A percentile compares a stretch with the other conserved stretches of the same genome.
phyloP scores from a whole-genome alignment of 2,113 vertebrate genomes.

The Oryctolagus cuniculus region DNA sequence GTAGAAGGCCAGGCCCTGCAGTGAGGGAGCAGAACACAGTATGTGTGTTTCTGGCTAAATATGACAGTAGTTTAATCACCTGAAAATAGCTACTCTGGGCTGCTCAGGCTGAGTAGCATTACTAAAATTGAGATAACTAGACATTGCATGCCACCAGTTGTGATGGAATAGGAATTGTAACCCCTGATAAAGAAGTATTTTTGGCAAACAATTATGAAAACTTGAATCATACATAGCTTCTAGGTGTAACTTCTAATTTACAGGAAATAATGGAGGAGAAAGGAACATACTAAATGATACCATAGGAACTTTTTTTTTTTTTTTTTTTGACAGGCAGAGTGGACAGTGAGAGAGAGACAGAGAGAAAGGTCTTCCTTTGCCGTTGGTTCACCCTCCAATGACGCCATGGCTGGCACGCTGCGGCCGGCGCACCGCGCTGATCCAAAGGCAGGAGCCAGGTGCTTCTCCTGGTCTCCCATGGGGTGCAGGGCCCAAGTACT shows the following conservation, averaged over 20 bases:
- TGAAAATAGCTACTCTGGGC: slow-evolving; percentile 5
- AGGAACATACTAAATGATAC: not conserved
- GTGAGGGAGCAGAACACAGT: not conserved
- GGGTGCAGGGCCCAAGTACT: too few species aligned
- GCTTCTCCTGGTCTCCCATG: too few species aligned
- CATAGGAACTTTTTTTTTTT: not conserved
- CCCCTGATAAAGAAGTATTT: not conserved
- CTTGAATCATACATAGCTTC: not conserved
- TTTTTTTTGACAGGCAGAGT: too few species aligned
- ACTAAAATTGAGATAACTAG: not conserved
- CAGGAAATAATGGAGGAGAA: not conserved
- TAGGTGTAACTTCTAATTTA: not conserved
- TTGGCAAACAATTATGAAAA: not conserved
- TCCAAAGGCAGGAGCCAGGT: too few species aligned
- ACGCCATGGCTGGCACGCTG: too few species aligned
- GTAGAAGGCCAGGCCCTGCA: not conserved
- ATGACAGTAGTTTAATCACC: not conserved
- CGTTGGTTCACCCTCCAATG: too few species aligned
- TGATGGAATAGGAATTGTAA: not conserved
- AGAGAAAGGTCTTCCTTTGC: too few species aligned
- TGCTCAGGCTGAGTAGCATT: not conserved
- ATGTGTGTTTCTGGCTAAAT: not conserved
- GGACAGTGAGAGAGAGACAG: too few species aligned
- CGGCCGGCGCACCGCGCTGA: too few species aligned
- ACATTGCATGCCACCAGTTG: not conserved